Base-by-base conservation (phyloP, 2,888 invertebrate genomes). In the Rotaria macrura region DNA sequence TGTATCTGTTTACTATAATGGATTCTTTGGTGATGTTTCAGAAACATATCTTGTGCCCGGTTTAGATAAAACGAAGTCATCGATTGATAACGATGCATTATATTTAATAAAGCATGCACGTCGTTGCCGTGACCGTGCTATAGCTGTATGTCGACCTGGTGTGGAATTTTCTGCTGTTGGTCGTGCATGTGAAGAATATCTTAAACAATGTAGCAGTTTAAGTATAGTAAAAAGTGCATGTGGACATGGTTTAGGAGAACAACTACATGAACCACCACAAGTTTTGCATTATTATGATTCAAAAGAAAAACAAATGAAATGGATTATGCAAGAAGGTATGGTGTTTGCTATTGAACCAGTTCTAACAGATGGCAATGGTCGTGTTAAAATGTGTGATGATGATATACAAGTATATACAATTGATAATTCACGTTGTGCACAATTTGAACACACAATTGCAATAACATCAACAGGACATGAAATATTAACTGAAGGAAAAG, bases 291-390 rank as follows among this genome's bases (percentile, higher is more conserved):
- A 55, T 83, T 34, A 34, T 23, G 83, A 84, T 54, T 23, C 65
- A n/a, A 84, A 12, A 25, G 52, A 84, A 34, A 54, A 84, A 86
- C 87, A 88, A 65, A 87, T 87, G 34, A 55, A 87, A 86, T 88
- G 87, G 87, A 84, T 87, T 9, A 96, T 96, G 96, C 89, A 92
- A 88, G 91, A 94, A 6, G 96, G 96, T n/a, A 96, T 96, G 95
- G 95, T 95, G 0, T 97, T 97, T 89, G 97, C 97, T 0, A 95
- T 97, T 85, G 97, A 97, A 89, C 97, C 97, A 20, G 94, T 94
- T 17, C 89, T 97, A 29, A 93, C 94, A 2, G 94, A 95, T 88
- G 91, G 92, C 7, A 85, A 83, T 9, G 88, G 87, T 74, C 92
- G 93, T 85, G 92, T 95, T 49, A 85, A 87, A 23, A 88, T 89